These are phyloP conservation scores for Lagorchestes hirsutus DNA, from an alignment of 2,797 vertebrate species.

Conservation along the genomic window DNA sequence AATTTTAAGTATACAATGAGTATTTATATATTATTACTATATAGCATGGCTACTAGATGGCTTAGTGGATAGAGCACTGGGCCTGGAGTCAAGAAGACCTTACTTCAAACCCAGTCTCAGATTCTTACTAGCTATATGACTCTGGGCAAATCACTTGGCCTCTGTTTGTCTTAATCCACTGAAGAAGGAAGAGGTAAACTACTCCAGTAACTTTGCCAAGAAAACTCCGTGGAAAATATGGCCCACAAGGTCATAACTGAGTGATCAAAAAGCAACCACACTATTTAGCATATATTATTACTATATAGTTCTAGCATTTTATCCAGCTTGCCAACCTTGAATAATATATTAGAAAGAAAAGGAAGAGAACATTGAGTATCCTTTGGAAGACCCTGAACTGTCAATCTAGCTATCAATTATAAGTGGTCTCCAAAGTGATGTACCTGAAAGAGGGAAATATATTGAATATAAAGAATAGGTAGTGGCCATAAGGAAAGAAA, in stretches of 20 bases:
- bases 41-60: background rate
- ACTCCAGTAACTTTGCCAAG: background rate
- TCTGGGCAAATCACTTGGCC: background rate
- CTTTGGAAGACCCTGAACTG: background rate
- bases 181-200: background rate
- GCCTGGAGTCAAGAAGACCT: background rate
- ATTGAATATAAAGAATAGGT: background rate
- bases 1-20: background rate
- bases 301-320: background rate
- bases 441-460: background rate
- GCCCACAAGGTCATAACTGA: background rate
- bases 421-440: background rate
- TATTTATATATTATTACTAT: background rate
- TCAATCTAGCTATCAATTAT: background rate
- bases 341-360: background rate
- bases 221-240: background rate
- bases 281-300: background rate
- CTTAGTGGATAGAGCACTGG: background rate
- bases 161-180: background rate
- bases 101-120: background rate
- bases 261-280: background rate
- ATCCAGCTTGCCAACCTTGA: background rate
- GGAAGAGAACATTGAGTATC: background rate
- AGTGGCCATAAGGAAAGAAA: background rate
- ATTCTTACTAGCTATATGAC: background rate